Percentiles rank a stretch among this genome's conserved stretches.
Evolutionary conservation across 2,888 invertebrate species (phyloP).

Genomic region (Linnaemya vulpina): DNA sequence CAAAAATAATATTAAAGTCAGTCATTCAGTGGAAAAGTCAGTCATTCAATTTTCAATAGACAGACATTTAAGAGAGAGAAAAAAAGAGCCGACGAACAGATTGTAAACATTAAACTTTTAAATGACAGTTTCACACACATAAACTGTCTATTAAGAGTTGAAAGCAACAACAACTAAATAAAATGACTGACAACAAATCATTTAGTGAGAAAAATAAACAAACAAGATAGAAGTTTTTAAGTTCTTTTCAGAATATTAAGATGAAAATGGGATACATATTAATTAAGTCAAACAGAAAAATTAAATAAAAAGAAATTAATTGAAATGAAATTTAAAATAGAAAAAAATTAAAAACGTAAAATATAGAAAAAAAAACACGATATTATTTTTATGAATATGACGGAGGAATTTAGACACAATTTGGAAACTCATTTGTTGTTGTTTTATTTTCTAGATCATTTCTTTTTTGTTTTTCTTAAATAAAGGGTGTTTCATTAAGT

Average conservation of each 20-base stretch:
- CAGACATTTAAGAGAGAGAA: slow-evolving; percentile 8
- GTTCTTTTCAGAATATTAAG: neutral
- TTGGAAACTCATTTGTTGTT: too few relatives aligned
- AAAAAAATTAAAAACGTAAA: too few relatives aligned
- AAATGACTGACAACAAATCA: slow-evolving; percentile 34
- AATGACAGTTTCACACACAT: slow-evolving; percentile 63
- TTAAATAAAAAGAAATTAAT: slow-evolving; percentile 1
- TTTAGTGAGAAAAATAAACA: slow-evolving; percentile 11
- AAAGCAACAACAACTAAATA: slow-evolving; percentile 37
- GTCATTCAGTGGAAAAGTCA: slow-evolving; percentile 56
- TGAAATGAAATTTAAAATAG: neutral
- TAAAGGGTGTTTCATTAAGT: too few relatives aligned
- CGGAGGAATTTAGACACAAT: too few relatives aligned
- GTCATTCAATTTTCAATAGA: slow-evolving; percentile 44
- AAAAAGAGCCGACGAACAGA: neutral
- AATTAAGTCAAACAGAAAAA: too few relatives aligned
- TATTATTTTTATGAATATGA: too few relatives aligned
- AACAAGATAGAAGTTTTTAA: neutral
- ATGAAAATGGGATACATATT: too few relatives aligned
- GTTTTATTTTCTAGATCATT: too few relatives aligned
- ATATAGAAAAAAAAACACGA: too few relatives aligned
- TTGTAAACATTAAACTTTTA: slow-evolving; percentile 50
- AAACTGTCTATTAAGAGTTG: slow-evolving; percentile 43
- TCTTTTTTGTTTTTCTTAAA: too few relatives aligned
- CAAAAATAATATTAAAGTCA: slow-evolving; percentile 27